Base-by-base conservation (phyloP, 1,140 invertebrate species). In the Hylyphantes graminicola region DNA sequence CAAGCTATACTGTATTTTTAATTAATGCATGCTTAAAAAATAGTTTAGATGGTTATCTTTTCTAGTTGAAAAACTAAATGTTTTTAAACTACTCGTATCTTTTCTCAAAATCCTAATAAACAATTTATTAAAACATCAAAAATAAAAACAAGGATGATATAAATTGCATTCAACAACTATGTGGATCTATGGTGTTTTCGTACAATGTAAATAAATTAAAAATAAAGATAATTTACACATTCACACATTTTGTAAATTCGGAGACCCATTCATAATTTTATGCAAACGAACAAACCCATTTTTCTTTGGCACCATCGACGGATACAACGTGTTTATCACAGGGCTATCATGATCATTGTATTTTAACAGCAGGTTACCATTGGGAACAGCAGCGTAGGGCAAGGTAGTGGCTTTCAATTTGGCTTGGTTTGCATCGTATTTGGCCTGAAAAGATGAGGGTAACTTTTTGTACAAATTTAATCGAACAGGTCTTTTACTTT, bases 341-440 rank as follows among this genome's bases (percentile, higher is more conserved):
- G 70, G 13, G 50, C 48, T 77, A 61, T 85, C 35, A 74, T 76
- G 19, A 65, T 76, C 61, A 48, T 76, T 57, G 48, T 73, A 59
- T 50, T 87, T 72, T 76, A 86, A 65, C 87, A 88, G 78, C 63
- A 85, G 48, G 59, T 88, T 75, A 67, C 87, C 11, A 75, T 75
- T 57, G 85, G 77, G 19, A 88, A 88, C 51, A 61, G 50, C 51
- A 73, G 15, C 19, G 84, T 88, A 72, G 88, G 93, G 93, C 70
- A 93, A 87, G 13, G 92, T 21, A 48, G 91, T 89, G 68, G 89
- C 88, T 85, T 91, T 91, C 70, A 92, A 91, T 78, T 92, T 91
- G 6, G 88, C 88, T 76, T 91, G 87, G 87, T 92, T 91, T 21
- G 94, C 93, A 89, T 94, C 93, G 88, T 93, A 94, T 88, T 94